Evolutionary conservation across 2,888 invertebrate species (phyloP).

Genomic region (Oegoconia quadripuncta): DNA sequence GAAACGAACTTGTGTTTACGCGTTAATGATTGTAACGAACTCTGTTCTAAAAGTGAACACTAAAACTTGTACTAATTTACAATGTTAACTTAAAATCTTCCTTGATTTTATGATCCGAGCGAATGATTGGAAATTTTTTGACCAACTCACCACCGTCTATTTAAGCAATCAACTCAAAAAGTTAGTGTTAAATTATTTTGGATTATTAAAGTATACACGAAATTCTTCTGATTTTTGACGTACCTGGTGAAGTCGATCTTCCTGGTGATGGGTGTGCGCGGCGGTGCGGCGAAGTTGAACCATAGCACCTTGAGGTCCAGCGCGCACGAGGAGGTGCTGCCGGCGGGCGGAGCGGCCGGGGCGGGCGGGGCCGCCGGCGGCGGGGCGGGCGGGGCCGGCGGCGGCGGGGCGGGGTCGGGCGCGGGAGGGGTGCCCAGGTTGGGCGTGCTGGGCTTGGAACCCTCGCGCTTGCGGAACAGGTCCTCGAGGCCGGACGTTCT

Average conservation of each 20-base stretch:
- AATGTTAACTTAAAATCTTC: no score
- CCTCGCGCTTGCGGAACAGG: constrained; percentile 73
- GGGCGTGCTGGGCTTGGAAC: constrained; percentile 79
- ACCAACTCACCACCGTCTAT: no score
- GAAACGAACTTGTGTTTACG: background rate
- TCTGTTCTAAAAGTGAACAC: no score
- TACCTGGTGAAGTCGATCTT: constrained; percentile 95
- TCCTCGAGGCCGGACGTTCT: constrained; percentile 69
- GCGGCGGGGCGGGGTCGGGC: constrained; percentile 51
- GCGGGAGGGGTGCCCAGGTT: constrained; percentile 61
- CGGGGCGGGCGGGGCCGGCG: constrained; percentile 56
- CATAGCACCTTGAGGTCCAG: constrained; percentile 94
- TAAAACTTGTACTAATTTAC: no score
- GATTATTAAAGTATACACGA: no score
- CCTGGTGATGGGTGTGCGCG: constrained; percentile 94
- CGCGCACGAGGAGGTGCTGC: constrained; percentile 90
- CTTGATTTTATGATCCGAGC: no score
- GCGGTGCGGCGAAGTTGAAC: constrained; percentile 99
- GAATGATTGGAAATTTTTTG: no score
- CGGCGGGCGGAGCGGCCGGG: constrained; percentile 78
- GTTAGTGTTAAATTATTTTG: no score
- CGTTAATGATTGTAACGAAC: no score
- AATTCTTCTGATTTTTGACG: no score
- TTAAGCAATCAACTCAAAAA: no score
- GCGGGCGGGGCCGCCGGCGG: constrained; percentile 58